Evolutionary conservation across 2,888 invertebrate genomes (phyloP).

Genomic region (Muscina levida): DNA sequence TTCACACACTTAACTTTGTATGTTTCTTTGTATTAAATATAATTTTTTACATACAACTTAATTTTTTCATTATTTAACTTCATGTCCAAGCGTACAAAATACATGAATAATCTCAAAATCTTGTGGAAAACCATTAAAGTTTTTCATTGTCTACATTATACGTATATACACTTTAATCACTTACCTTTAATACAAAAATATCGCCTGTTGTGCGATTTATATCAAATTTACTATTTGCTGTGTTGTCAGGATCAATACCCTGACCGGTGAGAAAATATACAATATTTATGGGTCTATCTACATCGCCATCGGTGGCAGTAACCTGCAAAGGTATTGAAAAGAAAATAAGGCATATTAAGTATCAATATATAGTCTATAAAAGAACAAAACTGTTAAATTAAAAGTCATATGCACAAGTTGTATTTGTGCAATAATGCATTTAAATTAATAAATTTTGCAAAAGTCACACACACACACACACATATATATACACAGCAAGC

Average conservation of each 20-base stretch:
- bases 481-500: background rate
- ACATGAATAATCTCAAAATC: too few relatives aligned
- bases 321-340: conserved; percentile 83
- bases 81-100: too few relatives aligned
- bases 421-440: conserved; percentile 20
- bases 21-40: too few relatives aligned
- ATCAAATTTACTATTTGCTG: conserved; percentile 95
- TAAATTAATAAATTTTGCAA: conserved; percentile 40
- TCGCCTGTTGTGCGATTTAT: conserved; percentile 96
- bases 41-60: too few relatives aligned
- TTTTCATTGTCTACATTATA: too few relatives aligned
- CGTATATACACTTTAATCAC: too few relatives aligned
- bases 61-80: too few relatives aligned
- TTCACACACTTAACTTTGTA: too few relatives aligned
- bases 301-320: conserved; percentile 95
- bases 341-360: background rate
- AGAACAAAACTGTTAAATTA: conserved; percentile 17
- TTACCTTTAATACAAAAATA: conserved; percentile 94
- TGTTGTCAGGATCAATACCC: conserved; percentile 95
- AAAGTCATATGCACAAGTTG: too few relatives aligned
- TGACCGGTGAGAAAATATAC: conserved; percentile 96
- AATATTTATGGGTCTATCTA: conserved; percentile 94
- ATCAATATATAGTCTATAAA: too few relatives aligned
- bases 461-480: conserved; percentile 33
- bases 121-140: too few relatives aligned